phyloP scores from a whole-genome alignment of 2,888 invertebrate genomes.

The Hemicrepidius hirtus region DNA sequence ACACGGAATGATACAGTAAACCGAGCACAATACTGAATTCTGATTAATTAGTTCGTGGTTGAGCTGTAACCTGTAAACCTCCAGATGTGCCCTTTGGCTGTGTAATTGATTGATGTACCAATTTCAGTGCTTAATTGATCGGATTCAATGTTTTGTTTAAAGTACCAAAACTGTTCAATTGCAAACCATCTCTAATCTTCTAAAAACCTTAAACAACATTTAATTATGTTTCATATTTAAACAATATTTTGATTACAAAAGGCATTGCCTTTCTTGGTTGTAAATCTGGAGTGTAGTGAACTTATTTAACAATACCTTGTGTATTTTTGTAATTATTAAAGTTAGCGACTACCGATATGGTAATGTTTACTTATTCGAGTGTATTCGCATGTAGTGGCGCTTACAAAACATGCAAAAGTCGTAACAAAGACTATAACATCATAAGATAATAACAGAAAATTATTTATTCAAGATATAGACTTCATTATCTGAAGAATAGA shows the following conservation, averaged over 20 bases:
- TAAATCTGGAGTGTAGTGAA: neutral
- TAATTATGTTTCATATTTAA: too few relatives aligned
- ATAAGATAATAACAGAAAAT: too few relatives aligned
- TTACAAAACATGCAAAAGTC: neutral
- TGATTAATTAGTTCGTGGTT: conserved; percentile 34
- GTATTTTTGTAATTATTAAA: conserved; percentile 11
- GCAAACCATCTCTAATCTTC: neutral
- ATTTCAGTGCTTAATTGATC: conserved; percentile 30
- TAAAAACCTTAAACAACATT: too few relatives aligned
- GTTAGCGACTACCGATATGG: neutral
- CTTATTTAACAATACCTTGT: conserved; percentile 1
- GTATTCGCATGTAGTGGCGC: conserved; percentile 8
- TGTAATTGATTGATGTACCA: conserved; percentile 35
- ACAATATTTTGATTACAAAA: too few relatives aligned
- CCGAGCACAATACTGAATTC: conserved; percentile 19
- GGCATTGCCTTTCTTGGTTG: too few relatives aligned
- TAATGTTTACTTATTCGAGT: neutral
- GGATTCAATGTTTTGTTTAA: conserved; percentile 7
- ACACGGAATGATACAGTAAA: conserved; percentile 22
- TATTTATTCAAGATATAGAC: too few relatives aligned
- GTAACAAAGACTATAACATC: too few relatives aligned
- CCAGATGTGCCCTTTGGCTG: conserved; percentile 32
- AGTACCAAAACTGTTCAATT: too few relatives aligned
- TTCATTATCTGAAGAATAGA: too few relatives aligned
- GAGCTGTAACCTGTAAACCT: conserved; percentile 32